Evolutionary conservation across 2,797 vertebrate genomes (phyloP).

Genomic region (Ispidina lecontei): DNA sequence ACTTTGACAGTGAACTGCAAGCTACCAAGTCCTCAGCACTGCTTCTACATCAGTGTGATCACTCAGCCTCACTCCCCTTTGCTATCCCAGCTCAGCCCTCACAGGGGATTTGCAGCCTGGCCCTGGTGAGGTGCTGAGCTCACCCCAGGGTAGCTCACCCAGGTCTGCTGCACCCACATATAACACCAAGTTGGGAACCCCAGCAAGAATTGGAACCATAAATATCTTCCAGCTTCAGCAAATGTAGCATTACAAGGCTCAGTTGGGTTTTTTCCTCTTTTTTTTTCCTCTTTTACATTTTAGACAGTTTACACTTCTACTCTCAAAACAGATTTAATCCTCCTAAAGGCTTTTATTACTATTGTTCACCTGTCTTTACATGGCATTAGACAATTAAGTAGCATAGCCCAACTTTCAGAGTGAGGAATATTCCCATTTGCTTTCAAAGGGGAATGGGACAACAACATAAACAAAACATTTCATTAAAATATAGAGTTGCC

Average conservation of each 20-base stretch:
- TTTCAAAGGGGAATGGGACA: slow-evolving; percentile 22
- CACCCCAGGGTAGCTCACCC: background rate
- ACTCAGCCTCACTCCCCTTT: background rate
- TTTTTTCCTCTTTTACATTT: slow-evolving; percentile 44
- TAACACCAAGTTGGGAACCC: background rate
- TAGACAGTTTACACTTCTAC: slow-evolving; percentile 62
- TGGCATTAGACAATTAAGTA: slow-evolving; percentile 71
- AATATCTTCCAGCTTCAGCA: slow-evolving; percentile 4
- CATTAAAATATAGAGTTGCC: slow-evolving; percentile 65
- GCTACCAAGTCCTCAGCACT: background rate
- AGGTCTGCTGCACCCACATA: rapidly evolving
- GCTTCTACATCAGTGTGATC: background rate
- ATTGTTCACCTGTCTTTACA: slow-evolving; percentile 79
- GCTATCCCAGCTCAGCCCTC: background rate
- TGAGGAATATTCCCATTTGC: slow-evolving; percentile 33
- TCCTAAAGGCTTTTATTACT: slow-evolving; percentile 75
- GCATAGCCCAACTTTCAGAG: slow-evolving; percentile 57
- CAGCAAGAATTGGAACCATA: background rate
- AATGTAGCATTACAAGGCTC: background rate
- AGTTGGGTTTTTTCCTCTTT: rapidly evolving
- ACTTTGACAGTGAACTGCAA: background rate
- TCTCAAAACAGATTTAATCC: slow-evolving; percentile 76
- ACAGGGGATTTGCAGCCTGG: background rate
- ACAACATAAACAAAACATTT: slow-evolving; percentile 69
- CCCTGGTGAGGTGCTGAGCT: background rate